Evolutionary conservation across 2,797 vertebrate species (phyloP), one percentile per base, ranked within the genome.

Genomic region (Siniperca obscura): DNA sequence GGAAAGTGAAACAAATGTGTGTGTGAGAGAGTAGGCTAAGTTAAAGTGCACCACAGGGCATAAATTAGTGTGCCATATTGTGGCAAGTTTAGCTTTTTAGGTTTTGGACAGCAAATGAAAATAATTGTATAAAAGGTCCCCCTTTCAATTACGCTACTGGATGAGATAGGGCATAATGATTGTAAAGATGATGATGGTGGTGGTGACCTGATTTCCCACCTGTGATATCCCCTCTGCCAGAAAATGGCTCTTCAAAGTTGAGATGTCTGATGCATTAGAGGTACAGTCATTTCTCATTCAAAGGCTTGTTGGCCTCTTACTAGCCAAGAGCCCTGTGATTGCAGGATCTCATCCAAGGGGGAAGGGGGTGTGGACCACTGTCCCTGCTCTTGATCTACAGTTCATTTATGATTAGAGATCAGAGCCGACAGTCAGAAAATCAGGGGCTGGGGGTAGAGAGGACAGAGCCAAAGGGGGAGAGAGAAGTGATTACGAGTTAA

Each of bases 401-500:
- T 92, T 94, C 93, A 90, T 94, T 94, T 94, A 92, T 91, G 93
- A 95, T 95, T 91, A 93, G 93, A 94, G 93, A 93, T 94, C 91
- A 94, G 90, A 94, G 91, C 81, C 53, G 65, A 84, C 82, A 85
- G 87, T 92, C 89, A 84, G 89, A 91, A 90, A 91, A 90, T 87
- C 86, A 84, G 82, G 90, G 83, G 84, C 73, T 77, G 83, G 79
- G 78, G 67, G 84, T 77, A 76, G 81, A 88, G 86, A 84, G 87
- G 80, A 87, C 86, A 74, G 89, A 87, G 88, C 89, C 88, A 92
- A 88, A 83, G 89, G 90, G 89, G 85, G 88, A 89, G 87, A 81
- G 91, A 86, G 94, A 82, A 90, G 91, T 95, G 94, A 95, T 96
- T 95, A 94, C 76, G 77, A 91, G 94, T 94, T 94, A 95, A 95